Base-by-base conservation (phyloP, 2,113 vertebrate genomes). In the Antigone vipio region DNA sequence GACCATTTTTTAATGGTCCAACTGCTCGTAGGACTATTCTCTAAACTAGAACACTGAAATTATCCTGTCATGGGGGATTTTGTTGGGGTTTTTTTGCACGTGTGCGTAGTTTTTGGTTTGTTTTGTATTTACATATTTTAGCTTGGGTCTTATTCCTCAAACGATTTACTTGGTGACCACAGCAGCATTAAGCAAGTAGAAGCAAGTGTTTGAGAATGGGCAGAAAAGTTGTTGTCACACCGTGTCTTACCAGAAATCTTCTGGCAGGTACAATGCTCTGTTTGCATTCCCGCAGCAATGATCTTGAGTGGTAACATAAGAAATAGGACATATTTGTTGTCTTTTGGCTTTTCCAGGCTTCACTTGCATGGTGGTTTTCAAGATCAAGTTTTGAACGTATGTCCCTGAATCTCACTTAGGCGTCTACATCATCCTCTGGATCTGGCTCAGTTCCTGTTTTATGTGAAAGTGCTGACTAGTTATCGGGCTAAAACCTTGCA, bases 51-150 rank as follows among this genome's bases (percentile, higher is more conserved):
- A 2, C 29, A 80, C 6, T 52, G 35, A 49, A 5, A 42, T 55
- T 38, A 26, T 49, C 75, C 32, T 55, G 6, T n/a, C 5, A 1
- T 5, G 15, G 17, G 14, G 16, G 10, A 5, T 3, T 27, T 8
- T 5, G 22, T 34, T 35, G 14, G 14, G 5, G 0, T 1, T 9
- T 13, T 68, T 49, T 60, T 34, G 6, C 9, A n/a, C 16, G 10
- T 52, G 14, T 38, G 38, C 8, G 8, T 34, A 12, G 3, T 4
- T 73, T 68, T 64, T 0, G 2, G n/a, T 47, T 88, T 34, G 5
- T 3, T 79, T 75, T 69, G 12, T 49, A 18, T 60, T 84, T 87
- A 11, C 9, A 3, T 76, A 13, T 60, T 75, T 59, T 69, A n/a
- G 15, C 11, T 47, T 60, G 9, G 29, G 2, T 64, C 10, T 40